Evolutionary conservation across 2,888 invertebrate genomes (phyloP).

Genomic region (Cheilosia vulpina): DNA sequence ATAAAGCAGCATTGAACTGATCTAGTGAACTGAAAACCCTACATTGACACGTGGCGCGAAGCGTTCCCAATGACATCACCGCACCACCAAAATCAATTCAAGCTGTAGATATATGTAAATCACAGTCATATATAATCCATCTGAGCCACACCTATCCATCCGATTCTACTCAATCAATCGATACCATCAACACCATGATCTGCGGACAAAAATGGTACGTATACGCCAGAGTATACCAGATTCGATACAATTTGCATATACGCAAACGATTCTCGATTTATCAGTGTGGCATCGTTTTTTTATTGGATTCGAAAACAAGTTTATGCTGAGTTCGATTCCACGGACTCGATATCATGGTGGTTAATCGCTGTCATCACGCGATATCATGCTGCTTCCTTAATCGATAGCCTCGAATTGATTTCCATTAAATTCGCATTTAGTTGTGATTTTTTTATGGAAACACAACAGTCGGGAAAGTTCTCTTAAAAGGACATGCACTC

Average conservation of each 20-base stretch:
- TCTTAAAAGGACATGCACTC: background rate
- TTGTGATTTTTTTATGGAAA: background rate
- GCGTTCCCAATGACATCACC: no score
- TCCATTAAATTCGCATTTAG: conserved; percentile 3
- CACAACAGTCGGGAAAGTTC: background rate
- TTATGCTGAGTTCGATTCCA: no score
- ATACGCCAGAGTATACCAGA: no score
- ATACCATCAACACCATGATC: background rate
- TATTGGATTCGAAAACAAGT: no score
- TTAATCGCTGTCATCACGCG: background rate
- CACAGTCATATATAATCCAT: background rate
- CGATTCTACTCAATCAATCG: background rate
- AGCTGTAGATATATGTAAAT: background rate
- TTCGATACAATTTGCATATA: no score
- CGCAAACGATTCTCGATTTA: no score
- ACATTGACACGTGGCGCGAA: no score
- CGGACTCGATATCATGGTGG: background rate
- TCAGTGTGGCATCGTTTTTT: no score
- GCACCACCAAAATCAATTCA: no score
- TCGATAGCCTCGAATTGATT: background rate
- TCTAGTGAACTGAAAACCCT: no score
- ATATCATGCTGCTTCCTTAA: conserved; percentile 1
- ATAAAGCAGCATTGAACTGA: no score
- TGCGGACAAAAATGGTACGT: no score
- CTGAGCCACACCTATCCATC: background rate